Evolutionary conservation across 2,888 invertebrate species (phyloP), one percentile per base, ranked within the genome.

Genomic region (Homarus gammarus): DNA sequence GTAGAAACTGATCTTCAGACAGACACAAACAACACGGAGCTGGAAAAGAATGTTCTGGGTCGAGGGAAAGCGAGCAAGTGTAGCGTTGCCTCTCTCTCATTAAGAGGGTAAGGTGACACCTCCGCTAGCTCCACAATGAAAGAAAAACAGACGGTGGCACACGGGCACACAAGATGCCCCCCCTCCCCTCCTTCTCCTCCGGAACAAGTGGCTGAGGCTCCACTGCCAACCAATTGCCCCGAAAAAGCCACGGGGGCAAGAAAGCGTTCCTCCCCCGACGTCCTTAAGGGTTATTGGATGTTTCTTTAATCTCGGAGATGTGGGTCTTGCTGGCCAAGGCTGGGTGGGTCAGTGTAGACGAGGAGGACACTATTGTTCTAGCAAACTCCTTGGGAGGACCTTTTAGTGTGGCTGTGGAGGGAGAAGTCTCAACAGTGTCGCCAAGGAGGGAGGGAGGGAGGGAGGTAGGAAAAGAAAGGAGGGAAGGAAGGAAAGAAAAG

Each of bases 161-260:
- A 15, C 56, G 12, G 15, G 56, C 56, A 56, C 56, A 56, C 56
- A 56, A 56, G 56, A 22, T n/a, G n/a, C n/a, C n/a, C n/a, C n/a
- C n/a, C n/a, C n/a, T n/a, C n/a, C n/a, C n/a, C n/a, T n/a, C n/a
- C n/a, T n/a, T n/a, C n/a, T n/a, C n/a, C n/a, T n/a, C 56, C 22
- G 56, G 56, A 15, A 10, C 56, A 56, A 56, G 56, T 56, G 56
- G 56, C 56, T 18, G 22, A 22, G 56, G 56, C 56, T 56, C 56
- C 56, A 22, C 56, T 56, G 56, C 56, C 56, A 56, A 56, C 56
- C 56, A 56, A 56, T 56, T 56, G 56, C 56, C 56, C 56, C 22
- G 56, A 56, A 56, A 56, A 56, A 56, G 56, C 56, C 56, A 22
- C 22, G 3, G 56, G 56, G 56, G 56, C 56, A 56, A 56, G 56